These are phyloP conservation scores for Cosmia pyralina DNA, from an alignment of 2,888 invertebrate species.

Conservation along the genomic window DNA sequence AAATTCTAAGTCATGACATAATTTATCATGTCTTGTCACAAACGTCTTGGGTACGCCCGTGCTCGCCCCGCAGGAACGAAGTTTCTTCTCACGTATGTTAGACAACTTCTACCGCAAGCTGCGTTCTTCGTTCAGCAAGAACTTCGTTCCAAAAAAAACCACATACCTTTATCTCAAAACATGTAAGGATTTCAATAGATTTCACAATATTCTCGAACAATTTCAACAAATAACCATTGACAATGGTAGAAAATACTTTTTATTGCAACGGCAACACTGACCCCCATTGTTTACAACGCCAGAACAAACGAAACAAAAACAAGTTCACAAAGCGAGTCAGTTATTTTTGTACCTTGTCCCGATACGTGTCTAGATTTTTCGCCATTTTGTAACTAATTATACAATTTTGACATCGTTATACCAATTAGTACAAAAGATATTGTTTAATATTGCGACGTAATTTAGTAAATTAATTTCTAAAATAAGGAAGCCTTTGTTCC, in stretches of 20 bases:
- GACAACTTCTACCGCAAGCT: too few relatives aligned
- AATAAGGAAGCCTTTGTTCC: conserved; percentile 77
- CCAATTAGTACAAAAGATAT: conserved; percentile 22
- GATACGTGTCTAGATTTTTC: conserved; percentile 58
- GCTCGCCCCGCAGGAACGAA: too few relatives aligned
- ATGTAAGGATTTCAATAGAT: neutral
- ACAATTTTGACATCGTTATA: conserved; percentile 35
- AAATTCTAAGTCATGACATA: too few relatives aligned
- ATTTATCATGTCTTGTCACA: too few relatives aligned
- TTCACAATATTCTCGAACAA: neutral
- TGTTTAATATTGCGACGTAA: conserved; percentile 23
- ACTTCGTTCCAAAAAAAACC: too few relatives aligned
- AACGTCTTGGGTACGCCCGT: too few relatives aligned
- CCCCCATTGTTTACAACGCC: conserved; percentile 82
- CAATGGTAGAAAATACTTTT: conserved; percentile 62
- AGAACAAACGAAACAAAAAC: conserved; percentile 79
- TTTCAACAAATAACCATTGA: neutral
- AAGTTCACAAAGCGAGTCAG: conserved; percentile 73
- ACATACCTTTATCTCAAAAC: neutral
- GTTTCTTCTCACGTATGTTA: too few relatives aligned
- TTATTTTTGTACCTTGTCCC: conserved; percentile 71
- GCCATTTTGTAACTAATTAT: conserved; percentile 48
- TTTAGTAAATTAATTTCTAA: conserved; percentile 26
- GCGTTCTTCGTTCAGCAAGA: too few relatives aligned
- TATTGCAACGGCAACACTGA: conserved; percentile 71